Evolutionary conservation across 2,888 invertebrate genomes (phyloP).

Genomic region (Microdon myrmicae): DNA sequence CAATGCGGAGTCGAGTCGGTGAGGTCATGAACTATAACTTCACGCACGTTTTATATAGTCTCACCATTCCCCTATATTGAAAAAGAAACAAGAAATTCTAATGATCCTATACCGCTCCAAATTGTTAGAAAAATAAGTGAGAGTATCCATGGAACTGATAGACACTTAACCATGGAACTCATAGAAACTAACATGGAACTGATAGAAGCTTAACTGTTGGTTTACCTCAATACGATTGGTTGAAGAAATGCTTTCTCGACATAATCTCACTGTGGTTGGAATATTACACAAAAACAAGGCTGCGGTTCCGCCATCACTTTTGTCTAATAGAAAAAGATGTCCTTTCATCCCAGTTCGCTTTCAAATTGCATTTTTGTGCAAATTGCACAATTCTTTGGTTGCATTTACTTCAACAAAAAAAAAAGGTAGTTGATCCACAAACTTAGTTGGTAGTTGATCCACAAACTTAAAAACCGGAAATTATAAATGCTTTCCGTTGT

Average conservation of each 20-base stretch:
- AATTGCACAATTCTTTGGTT: slow-evolving; percentile 11
- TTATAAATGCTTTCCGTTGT: too few relatives aligned
- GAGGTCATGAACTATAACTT: too few relatives aligned
- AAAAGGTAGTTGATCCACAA: too few relatives aligned
- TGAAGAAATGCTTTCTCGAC: slow-evolving; percentile 53
- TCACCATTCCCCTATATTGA: slow-evolving; percentile 56
- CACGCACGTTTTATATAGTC: slow-evolving; percentile 48
- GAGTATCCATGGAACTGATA: slow-evolving; percentile 50
- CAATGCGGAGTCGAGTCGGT: too few relatives aligned
- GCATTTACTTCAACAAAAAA: too few relatives aligned
- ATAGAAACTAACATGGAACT: too few relatives aligned
- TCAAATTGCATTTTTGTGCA: too few relatives aligned
- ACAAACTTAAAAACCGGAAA: too few relatives aligned
- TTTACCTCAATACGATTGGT: slow-evolving; percentile 58
- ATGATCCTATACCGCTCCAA: slow-evolving; percentile 53
- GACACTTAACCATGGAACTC: slow-evolving; percentile 54
- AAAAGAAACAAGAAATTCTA: slow-evolving; percentile 54
- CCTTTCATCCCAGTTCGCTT: slow-evolving; percentile 14
- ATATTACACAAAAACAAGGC: slow-evolving; percentile 39
- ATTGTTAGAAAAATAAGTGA: slow-evolving; percentile 53
- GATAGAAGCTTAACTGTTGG: too few relatives aligned
- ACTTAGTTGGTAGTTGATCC: too few relatives aligned
- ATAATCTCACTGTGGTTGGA: slow-evolving; percentile 21
- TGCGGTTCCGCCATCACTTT: slow-evolving; percentile 32
- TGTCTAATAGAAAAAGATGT: slow-evolving; percentile 8